Evolutionary conservation across 1,140 invertebrate species (phyloP).

Genomic region (Cylas formicarius): DNA sequence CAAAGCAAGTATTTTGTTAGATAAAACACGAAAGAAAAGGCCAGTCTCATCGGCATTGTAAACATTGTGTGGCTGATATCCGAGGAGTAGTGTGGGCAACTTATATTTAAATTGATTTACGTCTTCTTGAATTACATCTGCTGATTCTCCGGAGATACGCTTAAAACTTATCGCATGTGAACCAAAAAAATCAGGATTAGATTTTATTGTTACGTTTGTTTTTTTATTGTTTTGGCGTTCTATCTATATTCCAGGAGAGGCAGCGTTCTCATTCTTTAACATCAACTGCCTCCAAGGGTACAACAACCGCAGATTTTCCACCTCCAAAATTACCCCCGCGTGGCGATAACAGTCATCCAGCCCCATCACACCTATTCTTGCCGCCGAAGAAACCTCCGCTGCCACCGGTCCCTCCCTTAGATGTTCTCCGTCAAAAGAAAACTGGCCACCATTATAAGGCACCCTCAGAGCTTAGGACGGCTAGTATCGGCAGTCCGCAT

Average conservation of each 20-base stretch:
- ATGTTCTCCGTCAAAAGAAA: constrained; percentile 43
- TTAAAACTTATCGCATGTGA: too few relatives aligned
- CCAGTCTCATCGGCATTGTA: too few relatives aligned
- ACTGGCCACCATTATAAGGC: constrained; percentile 37
- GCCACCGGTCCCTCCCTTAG: constrained; percentile 59
- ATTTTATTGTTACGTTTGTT: too few relatives aligned
- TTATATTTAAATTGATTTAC: too few relatives aligned
- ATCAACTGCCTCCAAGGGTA: constrained; percentile 22
- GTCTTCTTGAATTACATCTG: too few relatives aligned
- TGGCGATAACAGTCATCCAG: constrained; percentile 46
- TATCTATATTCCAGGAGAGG: constrained; percentile 35
- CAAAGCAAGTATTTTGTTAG: too few relatives aligned
- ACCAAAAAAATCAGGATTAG: too few relatives aligned
- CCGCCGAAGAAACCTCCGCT: constrained; percentile 63
- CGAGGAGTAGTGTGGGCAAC: too few relatives aligned
- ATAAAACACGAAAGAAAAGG: too few relatives aligned
- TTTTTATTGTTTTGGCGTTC: too few relatives aligned
- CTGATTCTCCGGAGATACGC: too few relatives aligned
- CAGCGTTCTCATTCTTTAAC: constrained; percentile 49
- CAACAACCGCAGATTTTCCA: constrained; percentile 28
- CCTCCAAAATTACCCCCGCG: constrained; percentile 50
- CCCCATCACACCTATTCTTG: constrained; percentile 49
- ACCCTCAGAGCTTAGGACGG: constrained; percentile 42
- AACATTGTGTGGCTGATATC: too few relatives aligned
- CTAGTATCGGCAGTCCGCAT: constrained; percentile 52